Evolutionary conservation across 2,113 vertebrate genomes (phyloP).

Genomic region (Dunckerocampus dactyliophorus): DNA sequence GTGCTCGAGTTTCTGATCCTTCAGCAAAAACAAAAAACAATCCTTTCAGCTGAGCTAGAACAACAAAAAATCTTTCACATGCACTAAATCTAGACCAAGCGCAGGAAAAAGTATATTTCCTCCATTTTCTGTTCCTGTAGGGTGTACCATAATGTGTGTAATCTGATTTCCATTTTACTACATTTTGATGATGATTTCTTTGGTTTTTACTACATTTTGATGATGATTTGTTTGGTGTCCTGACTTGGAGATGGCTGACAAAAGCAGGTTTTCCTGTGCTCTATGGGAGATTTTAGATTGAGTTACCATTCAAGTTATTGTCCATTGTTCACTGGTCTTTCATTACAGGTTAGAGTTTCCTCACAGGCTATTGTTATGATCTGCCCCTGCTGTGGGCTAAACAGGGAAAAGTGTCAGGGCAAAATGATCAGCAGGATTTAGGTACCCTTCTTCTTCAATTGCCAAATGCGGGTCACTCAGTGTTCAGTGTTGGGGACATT

Average conservation of each 20-base stretch:
- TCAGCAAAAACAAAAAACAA: too few relatives aligned
- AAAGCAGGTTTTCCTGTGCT: conserved; percentile 82
- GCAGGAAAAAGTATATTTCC: background rate
- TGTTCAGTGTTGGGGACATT: conserved; percentile 43
- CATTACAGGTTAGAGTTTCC: conserved; percentile 92
- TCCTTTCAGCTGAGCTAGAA: background rate
- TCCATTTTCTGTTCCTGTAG: background rate
- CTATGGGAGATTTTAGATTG: conserved; percentile 89
- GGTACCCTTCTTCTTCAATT: conserved; percentile 29
- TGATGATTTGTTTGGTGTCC: conserved; percentile 22
- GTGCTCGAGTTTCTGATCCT: background rate
- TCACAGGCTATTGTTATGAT: conserved; percentile 76
- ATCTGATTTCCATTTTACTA: background rate
- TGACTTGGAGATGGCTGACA: conserved; percentile 77
- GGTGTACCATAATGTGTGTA: background rate
- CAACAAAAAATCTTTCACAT: background rate
- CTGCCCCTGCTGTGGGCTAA: conserved; percentile 76
- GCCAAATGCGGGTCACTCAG: conserved; percentile 39
- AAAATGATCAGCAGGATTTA: conserved; percentile 56
- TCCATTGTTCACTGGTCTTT: conserved; percentile 90
- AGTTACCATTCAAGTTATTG: conserved; percentile 83
- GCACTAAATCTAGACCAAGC: background rate
- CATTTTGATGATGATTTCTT: conserved; percentile 19
- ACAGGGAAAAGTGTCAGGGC: conserved; percentile 69
- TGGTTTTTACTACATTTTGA: conserved; percentile 14